Percentiles rank a stretch among this genome's conserved stretches.
These are phyloP conservation scores for Charanyca ferruginea DNA, from an alignment of 2,888 invertebrate species.

Conservation along the genomic window DNA sequence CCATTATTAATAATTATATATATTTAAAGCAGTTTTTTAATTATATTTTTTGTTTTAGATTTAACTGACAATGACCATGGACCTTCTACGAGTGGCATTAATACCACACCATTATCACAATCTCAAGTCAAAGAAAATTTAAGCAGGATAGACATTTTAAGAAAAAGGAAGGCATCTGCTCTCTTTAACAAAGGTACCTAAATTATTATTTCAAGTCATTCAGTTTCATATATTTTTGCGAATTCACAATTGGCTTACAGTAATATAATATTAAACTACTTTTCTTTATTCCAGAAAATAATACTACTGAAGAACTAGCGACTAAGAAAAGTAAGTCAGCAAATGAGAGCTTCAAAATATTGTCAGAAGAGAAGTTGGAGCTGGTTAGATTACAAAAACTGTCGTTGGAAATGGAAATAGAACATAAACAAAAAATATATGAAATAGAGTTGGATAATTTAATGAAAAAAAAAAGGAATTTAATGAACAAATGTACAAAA, in stretches of 20 bases:
- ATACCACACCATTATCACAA: conserved; percentile 7
- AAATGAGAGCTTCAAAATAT: no score
- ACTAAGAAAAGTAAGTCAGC: no score
- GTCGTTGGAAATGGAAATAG: no score
- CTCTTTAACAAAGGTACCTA: conserved; percentile 8
- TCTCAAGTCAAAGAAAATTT: conserved; percentile 3
- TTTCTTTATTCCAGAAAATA: no score
- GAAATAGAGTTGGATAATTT: no score
- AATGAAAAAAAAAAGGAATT: neutral
- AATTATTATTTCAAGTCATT: conserved; percentile 8
- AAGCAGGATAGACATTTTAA: conserved; percentile 10
- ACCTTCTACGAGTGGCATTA: conserved; percentile 9
- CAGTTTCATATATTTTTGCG: conserved; percentile 8
- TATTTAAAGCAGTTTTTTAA: no score
- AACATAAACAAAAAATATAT: no score
- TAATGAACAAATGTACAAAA: conserved; percentile 9
- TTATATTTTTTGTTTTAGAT: neutral
- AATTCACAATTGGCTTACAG: conserved; percentile 3
- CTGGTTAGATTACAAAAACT: no score
- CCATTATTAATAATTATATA: no score
- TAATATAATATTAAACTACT: no score
- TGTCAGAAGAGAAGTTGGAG: no score
- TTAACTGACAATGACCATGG: neutral
- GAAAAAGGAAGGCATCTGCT: conserved; percentile 4
- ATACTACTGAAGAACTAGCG: no score